Evolutionary conservation across 2,797 vertebrate genomes (phyloP).

Genomic region (Darevskia nairensis): DNA sequence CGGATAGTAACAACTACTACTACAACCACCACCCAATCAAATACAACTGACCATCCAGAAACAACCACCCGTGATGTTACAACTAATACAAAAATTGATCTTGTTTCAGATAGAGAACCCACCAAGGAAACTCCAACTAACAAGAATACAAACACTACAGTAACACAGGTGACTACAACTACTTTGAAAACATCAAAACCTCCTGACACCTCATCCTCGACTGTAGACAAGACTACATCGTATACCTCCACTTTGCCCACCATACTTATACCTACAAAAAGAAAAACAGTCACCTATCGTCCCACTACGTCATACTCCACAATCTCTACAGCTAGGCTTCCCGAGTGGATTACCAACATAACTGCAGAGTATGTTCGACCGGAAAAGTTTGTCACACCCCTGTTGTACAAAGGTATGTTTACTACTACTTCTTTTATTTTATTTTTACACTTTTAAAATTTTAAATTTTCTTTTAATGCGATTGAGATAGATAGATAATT

Average conservation of each 20-base stretch:
- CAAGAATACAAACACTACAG: slow-evolving; percentile 30
- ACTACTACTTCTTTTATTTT: neutral
- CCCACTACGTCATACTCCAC: neutral
- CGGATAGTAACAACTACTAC: slow-evolving; percentile 25
- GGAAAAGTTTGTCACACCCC: neutral
- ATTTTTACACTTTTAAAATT: neutral
- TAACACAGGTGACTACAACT: slow-evolving; percentile 39
- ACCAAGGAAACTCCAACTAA: slow-evolving; percentile 24
- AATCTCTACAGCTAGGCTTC: neutral
- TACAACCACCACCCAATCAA: slow-evolving; percentile 16
- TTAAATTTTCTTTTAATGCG: neutral
- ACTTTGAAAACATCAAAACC: slow-evolving; percentile 3
- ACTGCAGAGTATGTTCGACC: slow-evolving; percentile 20
- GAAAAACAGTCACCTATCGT: slow-evolving; percentile 7
- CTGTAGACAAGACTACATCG: slow-evolving; percentile 1
- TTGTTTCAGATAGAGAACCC: slow-evolving; percentile 48
- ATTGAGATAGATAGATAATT: neutral
- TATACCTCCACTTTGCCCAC: slow-evolving; percentile 6
- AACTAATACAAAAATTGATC: slow-evolving; percentile 42
- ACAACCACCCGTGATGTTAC: slow-evolving; percentile 7
- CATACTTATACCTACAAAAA: slow-evolving; percentile 13
- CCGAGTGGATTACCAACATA: slow-evolving; percentile 1
- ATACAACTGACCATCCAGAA: slow-evolving; percentile 33
- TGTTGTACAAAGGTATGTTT: slow-evolving; percentile 30
- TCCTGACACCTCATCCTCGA: neutral